Evolutionary conservation across 2,113 vertebrate species (phyloP).

Genomic region (Papio anubis): DNA sequence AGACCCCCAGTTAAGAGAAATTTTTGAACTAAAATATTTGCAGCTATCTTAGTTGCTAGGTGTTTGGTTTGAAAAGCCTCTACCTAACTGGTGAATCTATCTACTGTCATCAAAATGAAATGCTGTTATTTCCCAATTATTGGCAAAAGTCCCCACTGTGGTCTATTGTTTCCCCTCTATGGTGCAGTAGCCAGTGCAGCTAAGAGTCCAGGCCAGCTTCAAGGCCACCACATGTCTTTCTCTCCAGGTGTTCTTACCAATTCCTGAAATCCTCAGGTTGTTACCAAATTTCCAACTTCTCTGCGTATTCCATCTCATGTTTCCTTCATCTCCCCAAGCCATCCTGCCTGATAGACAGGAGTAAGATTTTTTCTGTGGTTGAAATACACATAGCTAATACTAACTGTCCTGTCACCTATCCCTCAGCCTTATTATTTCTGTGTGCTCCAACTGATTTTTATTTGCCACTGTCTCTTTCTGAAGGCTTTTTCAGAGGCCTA

Average conservation of each 20-base stretch:
- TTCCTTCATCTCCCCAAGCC: neutral
- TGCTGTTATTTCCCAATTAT: neutral
- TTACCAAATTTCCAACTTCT: conserved; percentile 9
- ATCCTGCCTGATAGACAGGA: neutral
- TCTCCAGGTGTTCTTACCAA: neutral
- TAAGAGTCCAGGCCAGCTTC: neutral
- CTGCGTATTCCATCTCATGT: neutral
- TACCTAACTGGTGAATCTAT: neutral
- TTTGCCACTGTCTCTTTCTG: neutral
- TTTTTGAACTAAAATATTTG: conserved; percentile 4
- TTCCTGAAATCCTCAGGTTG: conserved; percentile 8
- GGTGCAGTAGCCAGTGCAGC: neutral
- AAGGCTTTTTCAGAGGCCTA: neutral
- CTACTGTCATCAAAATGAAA: neutral
- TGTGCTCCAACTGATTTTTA: neutral
- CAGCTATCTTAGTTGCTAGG: neutral
- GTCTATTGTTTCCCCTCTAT: neutral
- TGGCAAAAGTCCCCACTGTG: neutral
- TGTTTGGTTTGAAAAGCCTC: conserved; percentile 42
- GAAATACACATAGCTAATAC: neutral
- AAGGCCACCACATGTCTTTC: neutral
- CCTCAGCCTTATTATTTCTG: neutral
- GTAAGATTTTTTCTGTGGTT: neutral
- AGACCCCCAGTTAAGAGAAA: conserved; percentile 32
- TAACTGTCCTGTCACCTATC: neutral